A percentile compares a stretch with the other conserved stretches of the same genome.
phyloP scores from a whole-genome alignment of 2,113 vertebrate genomes.

The Acanthochromis polyacanthus region DNA sequence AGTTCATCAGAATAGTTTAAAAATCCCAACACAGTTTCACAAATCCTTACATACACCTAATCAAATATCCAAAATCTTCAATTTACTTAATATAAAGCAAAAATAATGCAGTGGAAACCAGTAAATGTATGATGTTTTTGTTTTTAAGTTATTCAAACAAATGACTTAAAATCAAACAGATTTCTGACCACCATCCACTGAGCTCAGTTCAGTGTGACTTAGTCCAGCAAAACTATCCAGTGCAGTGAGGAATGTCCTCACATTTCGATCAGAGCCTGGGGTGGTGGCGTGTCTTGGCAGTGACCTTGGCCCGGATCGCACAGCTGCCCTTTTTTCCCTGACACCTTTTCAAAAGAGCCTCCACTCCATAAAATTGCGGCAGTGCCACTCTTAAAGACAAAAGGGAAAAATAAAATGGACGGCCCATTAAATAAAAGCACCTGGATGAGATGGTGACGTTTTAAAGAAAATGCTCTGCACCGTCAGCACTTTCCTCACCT shows the following conservation, averaged over 20 bases:
- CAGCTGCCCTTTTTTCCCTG: conserved; percentile 44
- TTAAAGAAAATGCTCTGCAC: conserved; percentile 63
- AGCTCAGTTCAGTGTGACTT: no score
- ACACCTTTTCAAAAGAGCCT: conserved; percentile 52
- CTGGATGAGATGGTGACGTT: conserved; percentile 69
- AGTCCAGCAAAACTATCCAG: not conserved
- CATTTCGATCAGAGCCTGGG: conserved; percentile 15
- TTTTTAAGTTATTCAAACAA: no score
- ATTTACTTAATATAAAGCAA: no score
- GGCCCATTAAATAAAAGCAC: conserved; percentile 69
- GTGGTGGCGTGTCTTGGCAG: conserved; percentile 37
- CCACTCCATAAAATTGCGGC: conserved; percentile 52
- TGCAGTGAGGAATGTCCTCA: conserved; percentile 7
- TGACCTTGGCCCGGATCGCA: conserved; percentile 54
- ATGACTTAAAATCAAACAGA: no score
- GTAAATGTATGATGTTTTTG: no score
- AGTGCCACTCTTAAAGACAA: conserved; percentile 33
- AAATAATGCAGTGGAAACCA: no score
- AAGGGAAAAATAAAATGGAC: conserved; percentile 28
- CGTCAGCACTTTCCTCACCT: conserved; percentile 73
- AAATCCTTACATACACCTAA: no score
- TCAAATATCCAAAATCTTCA: no score
- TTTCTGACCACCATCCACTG: not conserved
- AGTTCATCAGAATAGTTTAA: no score
- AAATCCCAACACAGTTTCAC: no score